These are phyloP conservation scores for Dolichotis patagonum DNA, from an alignment of 2,113 vertebrate genomes.

Conservation along the genomic window DNA sequence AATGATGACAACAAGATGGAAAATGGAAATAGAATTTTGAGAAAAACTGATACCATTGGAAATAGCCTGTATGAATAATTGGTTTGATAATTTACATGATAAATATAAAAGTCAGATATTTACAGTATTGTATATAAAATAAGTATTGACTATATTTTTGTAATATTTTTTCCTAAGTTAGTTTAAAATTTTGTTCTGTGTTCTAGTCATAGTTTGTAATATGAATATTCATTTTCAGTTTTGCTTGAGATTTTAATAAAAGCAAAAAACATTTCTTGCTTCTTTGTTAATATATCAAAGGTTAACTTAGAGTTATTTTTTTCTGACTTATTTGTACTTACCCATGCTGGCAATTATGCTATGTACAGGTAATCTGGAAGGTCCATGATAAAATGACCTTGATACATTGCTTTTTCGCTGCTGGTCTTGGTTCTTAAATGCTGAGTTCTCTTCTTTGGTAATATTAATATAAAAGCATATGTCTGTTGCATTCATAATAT, in stretches of 20 bases:
- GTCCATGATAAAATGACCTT: constrained; percentile 89
- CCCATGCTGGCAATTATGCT: constrained; percentile 98
- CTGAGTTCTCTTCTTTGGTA: constrained; percentile 98
- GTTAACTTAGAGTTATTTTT: not conserved
- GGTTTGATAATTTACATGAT: not conserved
- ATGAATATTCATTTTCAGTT: not conserved
- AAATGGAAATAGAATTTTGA: not conserved
- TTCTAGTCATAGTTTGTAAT: not conserved
- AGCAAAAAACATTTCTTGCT: not conserved
- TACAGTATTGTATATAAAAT: not conserved
- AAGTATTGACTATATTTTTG: not conserved
- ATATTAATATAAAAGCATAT: constrained; percentile 98
- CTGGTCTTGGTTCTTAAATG: constrained; percentile 95
- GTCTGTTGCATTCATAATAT: constrained; percentile 94
- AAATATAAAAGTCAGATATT: not conserved
- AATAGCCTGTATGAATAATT: not conserved
- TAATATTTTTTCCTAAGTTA: not conserved
- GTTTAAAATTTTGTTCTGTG: not conserved
- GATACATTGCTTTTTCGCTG: constrained; percentile 86
- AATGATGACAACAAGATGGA: not conserved
- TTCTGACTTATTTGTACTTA: constrained; percentile 78
- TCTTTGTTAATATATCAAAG: not conserved
- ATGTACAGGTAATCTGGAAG: constrained; percentile 94
- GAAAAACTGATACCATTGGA: not conserved
- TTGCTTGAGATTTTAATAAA: not conserved